Percentiles rank a stretch among this genome's conserved stretches.
Conservation (phyloP, 2,888 invertebrate genomes). For the Scaptomyza caliginosa region DNA sequence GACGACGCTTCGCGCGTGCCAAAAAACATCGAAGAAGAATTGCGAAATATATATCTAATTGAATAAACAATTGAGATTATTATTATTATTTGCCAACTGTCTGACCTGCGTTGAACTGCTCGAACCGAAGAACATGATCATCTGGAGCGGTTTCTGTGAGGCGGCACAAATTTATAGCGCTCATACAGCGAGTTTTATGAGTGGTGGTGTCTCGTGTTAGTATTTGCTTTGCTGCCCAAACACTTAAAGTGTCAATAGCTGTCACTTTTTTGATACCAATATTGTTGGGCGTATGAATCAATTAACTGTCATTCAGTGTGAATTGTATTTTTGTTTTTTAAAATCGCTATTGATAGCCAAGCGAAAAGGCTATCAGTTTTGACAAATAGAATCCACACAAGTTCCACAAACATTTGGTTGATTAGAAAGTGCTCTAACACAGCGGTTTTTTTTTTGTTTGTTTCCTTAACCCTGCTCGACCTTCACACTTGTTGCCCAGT, state of each 20-base stretch:
- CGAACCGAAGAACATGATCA: conserved; percentile 72
- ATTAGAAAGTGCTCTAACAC: not conserved
- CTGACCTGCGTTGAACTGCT: conserved; percentile 49
- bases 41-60: conserved; percentile 28
- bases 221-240: conserved; percentile 47
- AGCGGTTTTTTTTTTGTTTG: not conserved
- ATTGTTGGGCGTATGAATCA: conserved; percentile 27
- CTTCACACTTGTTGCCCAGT: conserved; percentile 40
- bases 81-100: conserved; percentile 2
- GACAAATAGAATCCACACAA: not conserved
- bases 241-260: conserved; percentile 41
- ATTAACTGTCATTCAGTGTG: conserved; percentile 15
- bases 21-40: conserved; percentile 4
- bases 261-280: conserved; percentile 8
- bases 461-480: conserved; percentile 19
- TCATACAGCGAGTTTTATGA: conserved; percentile 82
- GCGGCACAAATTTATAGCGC: conserved; percentile 83
- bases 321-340: not conserved
- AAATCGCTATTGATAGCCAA: conserved; percentile 6
- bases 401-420: not conserved
- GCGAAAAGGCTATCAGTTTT: not conserved
- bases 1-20: conserved; percentile 63
- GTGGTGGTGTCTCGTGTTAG: conserved; percentile 82
- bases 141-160: conserved; percentile 84
- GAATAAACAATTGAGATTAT: too few relatives aligned